A percentile compares a stretch with the other conserved stretches of the same genome.
phyloP scores from a whole-genome alignment of 2,888 invertebrate species.

The Drosophila flavopinicola region DNA sequence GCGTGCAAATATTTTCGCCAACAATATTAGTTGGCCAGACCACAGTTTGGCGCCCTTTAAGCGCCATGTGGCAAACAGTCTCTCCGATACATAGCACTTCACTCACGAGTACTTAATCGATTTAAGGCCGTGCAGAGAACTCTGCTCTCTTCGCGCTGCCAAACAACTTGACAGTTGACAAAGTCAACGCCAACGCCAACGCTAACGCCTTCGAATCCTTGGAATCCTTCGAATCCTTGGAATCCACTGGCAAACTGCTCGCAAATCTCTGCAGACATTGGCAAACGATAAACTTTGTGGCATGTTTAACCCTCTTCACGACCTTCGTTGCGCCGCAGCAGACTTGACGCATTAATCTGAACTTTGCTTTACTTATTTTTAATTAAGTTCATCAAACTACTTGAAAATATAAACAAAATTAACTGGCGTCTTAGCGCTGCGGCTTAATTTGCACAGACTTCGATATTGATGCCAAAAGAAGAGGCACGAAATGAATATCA shows the following conservation, averaged over 20 bases:
- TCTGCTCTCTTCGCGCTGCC: slow-evolving; percentile 23
- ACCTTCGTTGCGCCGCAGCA: slow-evolving; percentile 27
- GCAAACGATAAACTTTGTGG: slow-evolving; percentile 46
- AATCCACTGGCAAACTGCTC: slow-evolving; percentile 21
- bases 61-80: slow-evolving; percentile 29
- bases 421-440: slow-evolving; percentile 38
- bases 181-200: slow-evolving; percentile 22
- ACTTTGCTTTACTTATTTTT: slow-evolving; percentile 74
- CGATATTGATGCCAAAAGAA: neutral
- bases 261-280: slow-evolving; percentile 42
- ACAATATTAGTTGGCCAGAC: slow-evolving; percentile 53
- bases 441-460: slow-evolving; percentile 3
- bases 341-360: slow-evolving; percentile 65
- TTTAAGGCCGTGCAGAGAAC: slow-evolving; percentile 48
- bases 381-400: slow-evolving; percentile 78
- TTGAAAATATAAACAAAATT: slow-evolving; percentile 73
- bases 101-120: slow-evolving; percentile 59
- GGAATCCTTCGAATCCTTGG: slow-evolving; percentile 26
- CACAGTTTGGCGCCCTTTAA: slow-evolving; percentile 44
- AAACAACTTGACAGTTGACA: slow-evolving; percentile 53
- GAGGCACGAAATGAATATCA: too few species aligned
- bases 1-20: slow-evolving; percentile 56
- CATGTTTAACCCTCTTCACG: slow-evolving; percentile 50
- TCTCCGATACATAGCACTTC: slow-evolving; percentile 46
- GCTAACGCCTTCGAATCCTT: slow-evolving; percentile 9